Base-by-base conservation (phyloP, 2,888 invertebrate genomes). In the Luperina testacea region DNA sequence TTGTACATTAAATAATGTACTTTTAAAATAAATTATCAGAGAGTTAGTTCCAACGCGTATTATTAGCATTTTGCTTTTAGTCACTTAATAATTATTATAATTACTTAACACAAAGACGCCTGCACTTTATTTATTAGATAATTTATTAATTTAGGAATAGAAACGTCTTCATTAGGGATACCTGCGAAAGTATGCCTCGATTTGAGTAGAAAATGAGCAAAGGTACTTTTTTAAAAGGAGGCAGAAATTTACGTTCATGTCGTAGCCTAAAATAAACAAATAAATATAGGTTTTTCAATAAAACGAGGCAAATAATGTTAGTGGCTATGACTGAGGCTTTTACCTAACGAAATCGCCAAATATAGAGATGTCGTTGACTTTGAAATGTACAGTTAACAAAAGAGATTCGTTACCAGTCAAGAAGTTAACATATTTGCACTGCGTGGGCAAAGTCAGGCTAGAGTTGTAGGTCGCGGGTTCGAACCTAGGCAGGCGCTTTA, bases 1-100 rank as follows among this genome's bases (percentile, higher is more conserved):
- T 45, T 67, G 32, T 57, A 77, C 48, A 67, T 53, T n/a, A 17
- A 27, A 67, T 7, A 32, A 32, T 51, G 64, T 69, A 82, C 51
- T 73, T 75, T 4, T 70, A 27, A 53, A 67, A 63, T 68, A 73
- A 67, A 63, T n/a, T 65, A 64, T 65, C 42, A 38, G 11, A 53
- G 48, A 32, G 57, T 68, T 83, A 38, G 63, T 70, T n/a, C 27
- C 45, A 63, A 38, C 7, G 6, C 73, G 59, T 72, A 38, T 71
- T 68, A n/a, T 76, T 68, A 59, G 67, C 45, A 68, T 64, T 82
- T 69, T 78, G 48, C 64, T 76, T 72, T 78, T 64, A 74, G 38
- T n/a, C 59, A 83, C 61, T 70, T 69, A 38, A 59, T 78, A 15
- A 75, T 71, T 72, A n/a, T 69, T 74, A 38, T 84, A 74, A 69